Conservation (phyloP, 2,888 invertebrate species). For the Psylliodes chrysocephalus region DNA sequence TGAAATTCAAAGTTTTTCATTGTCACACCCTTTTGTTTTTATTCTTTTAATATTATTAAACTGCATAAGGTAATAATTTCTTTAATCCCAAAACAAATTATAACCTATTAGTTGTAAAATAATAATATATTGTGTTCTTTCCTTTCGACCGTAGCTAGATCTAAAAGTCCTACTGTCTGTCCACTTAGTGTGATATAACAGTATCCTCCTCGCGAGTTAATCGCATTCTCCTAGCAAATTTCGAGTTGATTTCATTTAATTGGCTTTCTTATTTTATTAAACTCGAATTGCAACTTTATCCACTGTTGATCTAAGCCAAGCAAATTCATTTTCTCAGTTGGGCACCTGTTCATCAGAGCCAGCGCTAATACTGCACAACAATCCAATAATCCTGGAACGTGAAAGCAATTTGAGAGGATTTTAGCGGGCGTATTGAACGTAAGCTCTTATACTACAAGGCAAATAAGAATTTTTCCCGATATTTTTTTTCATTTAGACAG, state of each 20-base stretch:
- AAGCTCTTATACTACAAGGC: conserved; percentile 31
- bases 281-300: conserved; percentile 7
- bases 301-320: conserved; percentile 37
- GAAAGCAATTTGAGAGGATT: conserved; percentile 51
- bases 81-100: too few relatives aligned
- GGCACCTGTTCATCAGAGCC: conserved; percentile 49
- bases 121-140: too few relatives aligned
- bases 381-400: conserved; percentile 51
- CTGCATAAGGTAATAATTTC: too few relatives aligned
- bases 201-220: too few relatives aligned
- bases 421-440: conserved; percentile 37
- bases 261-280: conserved; percentile 13
- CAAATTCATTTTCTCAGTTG: conserved; percentile 43
- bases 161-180: too few relatives aligned
- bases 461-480: conserved; percentile 25
- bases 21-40: too few relatives aligned
- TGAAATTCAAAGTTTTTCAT: too few relatives aligned
- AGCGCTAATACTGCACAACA: conserved; percentile 52
- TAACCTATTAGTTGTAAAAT: too few relatives aligned
- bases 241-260: conserved; percentile 1
- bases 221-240: background rate
- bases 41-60: too few relatives aligned
- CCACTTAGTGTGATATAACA: too few relatives aligned
- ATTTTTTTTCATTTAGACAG: conserved; percentile 23
- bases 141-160: too few relatives aligned